phyloP scores from a whole-genome alignment of 1,140 invertebrate genomes.

The Brachionus koreanus region DNA sequence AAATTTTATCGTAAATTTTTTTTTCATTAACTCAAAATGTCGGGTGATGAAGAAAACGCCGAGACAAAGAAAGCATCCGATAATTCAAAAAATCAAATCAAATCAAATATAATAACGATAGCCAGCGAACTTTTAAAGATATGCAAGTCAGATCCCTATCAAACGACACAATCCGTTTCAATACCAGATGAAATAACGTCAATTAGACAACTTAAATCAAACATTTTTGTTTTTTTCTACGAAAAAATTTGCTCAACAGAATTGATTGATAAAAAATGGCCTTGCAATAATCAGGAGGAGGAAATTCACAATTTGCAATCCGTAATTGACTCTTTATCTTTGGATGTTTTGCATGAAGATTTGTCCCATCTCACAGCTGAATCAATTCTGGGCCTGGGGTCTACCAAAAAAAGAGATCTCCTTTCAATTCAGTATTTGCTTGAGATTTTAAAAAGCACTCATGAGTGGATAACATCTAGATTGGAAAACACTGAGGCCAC shows the following conservation, averaged over 20 bases:
- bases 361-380: conserved; percentile 55
- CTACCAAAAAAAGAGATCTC: conserved; percentile 48
- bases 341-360: conserved; percentile 54
- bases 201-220: conserved; percentile 27
- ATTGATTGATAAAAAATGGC: conserved; percentile 42
- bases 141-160: neutral
- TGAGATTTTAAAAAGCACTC: conserved; percentile 52
- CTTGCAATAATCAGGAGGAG: conserved; percentile 49
- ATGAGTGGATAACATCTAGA: conserved; percentile 24
- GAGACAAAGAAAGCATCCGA: neutral
- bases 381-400: conserved; percentile 47
- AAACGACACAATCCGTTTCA: neutral
- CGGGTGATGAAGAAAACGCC: neutral
- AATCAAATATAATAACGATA: neutral
- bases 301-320: conserved; percentile 56
- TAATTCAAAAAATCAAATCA: neutral
- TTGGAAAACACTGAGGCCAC: neutral
- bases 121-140: conserved; percentile 1
- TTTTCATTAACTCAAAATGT: neutral
- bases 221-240: conserved; percentile 18
- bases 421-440: conserved; percentile 52
- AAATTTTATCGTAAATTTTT: neutral
- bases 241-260: conserved; percentile 31
- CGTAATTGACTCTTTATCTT: conserved; percentile 54
- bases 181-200: neutral